phyloP scores from a whole-genome alignment of 92 coral and sea anemone genomes.

The Siderastrea siderea region DNA sequence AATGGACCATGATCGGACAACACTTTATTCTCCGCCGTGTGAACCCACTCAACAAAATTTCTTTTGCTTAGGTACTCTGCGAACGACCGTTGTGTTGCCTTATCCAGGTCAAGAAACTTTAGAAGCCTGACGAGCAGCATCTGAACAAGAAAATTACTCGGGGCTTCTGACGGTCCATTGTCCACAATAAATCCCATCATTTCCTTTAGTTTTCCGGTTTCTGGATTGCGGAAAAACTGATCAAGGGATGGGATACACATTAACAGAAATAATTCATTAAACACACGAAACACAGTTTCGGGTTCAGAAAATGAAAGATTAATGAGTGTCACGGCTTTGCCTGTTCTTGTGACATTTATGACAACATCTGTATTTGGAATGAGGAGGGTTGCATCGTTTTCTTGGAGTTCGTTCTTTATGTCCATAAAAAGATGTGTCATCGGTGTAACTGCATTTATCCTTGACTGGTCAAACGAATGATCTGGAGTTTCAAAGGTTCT shows the following conservation, averaged over 20 bases:
- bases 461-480: slow-evolving; percentile 64
- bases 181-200: slow-evolving; percentile 24
- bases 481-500: slow-evolving; percentile 49
- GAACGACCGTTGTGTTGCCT: slow-evolving; percentile 28
- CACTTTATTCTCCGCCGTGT: slow-evolving; percentile 64
- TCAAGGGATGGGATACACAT: slow-evolving; percentile 52
- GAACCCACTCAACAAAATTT: slow-evolving; percentile 53
- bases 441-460: slow-evolving; percentile 63
- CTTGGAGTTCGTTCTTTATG: slow-evolving; percentile 23
- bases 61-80: slow-evolving; percentile 64
- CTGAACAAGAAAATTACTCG: slow-evolving; percentile 33
- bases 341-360: no score
- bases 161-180: slow-evolving; percentile 42
- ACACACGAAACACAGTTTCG: slow-evolving; percentile 44
- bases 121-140: slow-evolving; percentile 17
- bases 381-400: slow-evolving; percentile 15
- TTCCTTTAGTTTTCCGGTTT: slow-evolving; percentile 37
- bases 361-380: no score
- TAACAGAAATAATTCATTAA: slow-evolving; percentile 44
- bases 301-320: slow-evolving; percentile 56
- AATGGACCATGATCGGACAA: slow-evolving; percentile 64
- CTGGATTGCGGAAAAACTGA: slow-evolving; percentile 23
- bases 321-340: no score
- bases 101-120: slow-evolving; percentile 44
- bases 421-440: slow-evolving; percentile 53